Percentiles rank a stretch among this genome's conserved stretches.
Conservation (phyloP, 2,888 invertebrate species). For the Pristionchus fissidentatus region DNA sequence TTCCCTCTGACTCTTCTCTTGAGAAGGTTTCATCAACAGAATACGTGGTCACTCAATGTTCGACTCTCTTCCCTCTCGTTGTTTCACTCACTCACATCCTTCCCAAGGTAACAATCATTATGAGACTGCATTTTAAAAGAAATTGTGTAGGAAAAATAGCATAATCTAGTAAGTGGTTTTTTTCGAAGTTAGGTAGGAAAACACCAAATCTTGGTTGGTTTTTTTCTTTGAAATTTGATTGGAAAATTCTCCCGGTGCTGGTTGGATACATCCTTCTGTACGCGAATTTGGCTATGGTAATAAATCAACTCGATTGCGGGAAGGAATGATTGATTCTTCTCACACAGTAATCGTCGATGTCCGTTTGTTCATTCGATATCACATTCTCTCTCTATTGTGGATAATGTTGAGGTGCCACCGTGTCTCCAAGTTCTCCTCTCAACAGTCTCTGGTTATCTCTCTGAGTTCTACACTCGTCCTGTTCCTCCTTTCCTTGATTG, state of each 20-base stretch:
- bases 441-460: background rate
- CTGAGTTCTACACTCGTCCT: conserved; percentile 24
- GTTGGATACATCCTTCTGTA: no score
- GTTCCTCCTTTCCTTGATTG: background rate
- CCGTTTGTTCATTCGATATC: no score
- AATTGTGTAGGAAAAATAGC: background rate
- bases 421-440: conserved; percentile 37
- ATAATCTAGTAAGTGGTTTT: background rate
- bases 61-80: conserved; percentile 28
- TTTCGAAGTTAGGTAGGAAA: no score
- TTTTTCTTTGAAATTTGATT: no score
- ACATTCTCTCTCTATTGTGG: background rate
- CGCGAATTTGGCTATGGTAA: no score
- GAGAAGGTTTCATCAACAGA: conserved; percentile 14
- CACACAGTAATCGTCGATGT: no score
- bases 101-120: background rate
- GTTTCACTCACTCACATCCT: conserved; percentile 31
- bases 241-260: no score
- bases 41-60: conserved; percentile 15
- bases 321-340: no score
- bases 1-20: background rate
- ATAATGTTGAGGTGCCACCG: background rate
- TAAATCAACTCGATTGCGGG: no score
- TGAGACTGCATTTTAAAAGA: background rate
- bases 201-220: no score